Conservation (phyloP, 2,113 vertebrate genomes). For the Ginglymostoma cirratum region DNA sequence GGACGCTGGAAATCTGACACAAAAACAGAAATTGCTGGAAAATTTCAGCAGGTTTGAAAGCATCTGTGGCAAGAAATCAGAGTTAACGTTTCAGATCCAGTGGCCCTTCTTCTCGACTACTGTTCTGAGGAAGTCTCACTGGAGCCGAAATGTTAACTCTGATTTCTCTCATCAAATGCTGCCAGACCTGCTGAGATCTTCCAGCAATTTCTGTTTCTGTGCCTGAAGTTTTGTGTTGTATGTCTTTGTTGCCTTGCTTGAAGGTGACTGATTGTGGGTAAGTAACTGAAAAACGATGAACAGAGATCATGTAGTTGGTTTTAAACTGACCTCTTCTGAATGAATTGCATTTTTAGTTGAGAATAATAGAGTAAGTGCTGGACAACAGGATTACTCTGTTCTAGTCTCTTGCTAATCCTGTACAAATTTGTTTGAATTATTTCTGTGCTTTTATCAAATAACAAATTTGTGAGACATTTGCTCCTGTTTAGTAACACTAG, state of each 20-base stretch:
- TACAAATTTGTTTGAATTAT: neutral
- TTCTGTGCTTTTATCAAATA: neutral
- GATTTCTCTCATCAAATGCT: too few relatives aligned
- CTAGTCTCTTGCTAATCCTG: neutral
- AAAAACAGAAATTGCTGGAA: too few relatives aligned
- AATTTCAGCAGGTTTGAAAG: too few relatives aligned
- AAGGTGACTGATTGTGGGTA: neutral
- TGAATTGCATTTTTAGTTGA: neutral
- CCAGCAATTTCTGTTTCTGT: too few relatives aligned
- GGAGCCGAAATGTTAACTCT: too few relatives aligned
- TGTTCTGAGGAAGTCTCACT: too few relatives aligned
- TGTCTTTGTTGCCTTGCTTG: neutral
- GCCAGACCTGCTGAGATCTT: too few relatives aligned
- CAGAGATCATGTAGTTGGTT: neutral
- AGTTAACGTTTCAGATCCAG: too few relatives aligned
- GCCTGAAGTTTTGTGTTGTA: neutral
- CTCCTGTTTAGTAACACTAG: neutral
- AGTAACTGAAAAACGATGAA: neutral
- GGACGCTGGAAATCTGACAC: too few relatives aligned
- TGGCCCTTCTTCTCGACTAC: too few relatives aligned
- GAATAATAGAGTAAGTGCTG: neutral
- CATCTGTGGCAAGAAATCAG: too few relatives aligned
- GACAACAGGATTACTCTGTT: neutral
- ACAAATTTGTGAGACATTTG: neutral
- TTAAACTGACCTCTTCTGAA: neutral